Percentiles rank a stretch among this genome's conserved stretches.
Conservation (phyloP, 2,113 vertebrate species). For the Bucco capensis region DNA sequence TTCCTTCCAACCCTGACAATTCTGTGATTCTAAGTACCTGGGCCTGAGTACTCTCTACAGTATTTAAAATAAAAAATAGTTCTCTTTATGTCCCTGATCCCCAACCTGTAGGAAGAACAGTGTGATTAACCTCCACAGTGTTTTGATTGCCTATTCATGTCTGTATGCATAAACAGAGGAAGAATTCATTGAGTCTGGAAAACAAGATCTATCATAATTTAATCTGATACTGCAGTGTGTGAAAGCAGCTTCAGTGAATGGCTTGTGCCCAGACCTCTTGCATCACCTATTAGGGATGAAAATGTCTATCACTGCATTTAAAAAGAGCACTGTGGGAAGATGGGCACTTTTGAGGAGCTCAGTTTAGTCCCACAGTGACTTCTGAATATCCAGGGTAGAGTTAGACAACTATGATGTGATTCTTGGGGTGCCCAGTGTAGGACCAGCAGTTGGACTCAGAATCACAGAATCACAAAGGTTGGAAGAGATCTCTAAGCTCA, state of each 20-base stretch:
- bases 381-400: not conserved
- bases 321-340: not conserved
- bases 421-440: too few species aligned
- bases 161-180: not conserved
- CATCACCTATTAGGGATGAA: not conserved
- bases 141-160: not conserved
- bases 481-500: too few species aligned
- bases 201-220: not conserved
- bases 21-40: too few species aligned
- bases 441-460: too few species aligned
- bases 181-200: not conserved
- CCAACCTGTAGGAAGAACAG: not conserved
- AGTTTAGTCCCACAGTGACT: not conserved
- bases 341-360: not conserved
- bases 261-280: not conserved
- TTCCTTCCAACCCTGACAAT: too few species aligned
- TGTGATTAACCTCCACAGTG: not conserved
- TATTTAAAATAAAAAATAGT: not conserved
- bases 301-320: not conserved
- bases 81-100: not conserved
- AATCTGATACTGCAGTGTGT: not conserved
- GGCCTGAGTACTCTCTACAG: not conserved
- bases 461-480: too few species aligned
- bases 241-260: not conserved
- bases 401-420: not conserved